Evolutionary conservation across 2,888 invertebrate genomes (phyloP).

Genomic region (Oxystoma pomonae): DNA sequence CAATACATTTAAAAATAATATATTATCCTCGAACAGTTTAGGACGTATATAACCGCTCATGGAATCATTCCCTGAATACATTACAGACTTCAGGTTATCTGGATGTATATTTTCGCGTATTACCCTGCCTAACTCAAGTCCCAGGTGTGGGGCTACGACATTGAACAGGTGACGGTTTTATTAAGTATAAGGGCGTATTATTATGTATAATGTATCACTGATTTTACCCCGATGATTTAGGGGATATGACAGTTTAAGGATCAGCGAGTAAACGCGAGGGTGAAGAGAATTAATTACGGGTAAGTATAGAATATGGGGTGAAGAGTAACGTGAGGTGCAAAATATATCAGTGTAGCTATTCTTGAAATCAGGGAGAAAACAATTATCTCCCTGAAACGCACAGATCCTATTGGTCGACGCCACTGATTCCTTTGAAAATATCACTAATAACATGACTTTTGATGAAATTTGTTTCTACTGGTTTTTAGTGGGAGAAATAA

Average conservation of each 20-base stretch:
- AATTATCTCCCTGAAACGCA: too few relatives aligned
- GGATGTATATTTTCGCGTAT: conserved; percentile 24
- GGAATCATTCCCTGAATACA: conserved; percentile 33
- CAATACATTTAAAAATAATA: too few relatives aligned
- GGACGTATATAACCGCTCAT: conserved; percentile 8
- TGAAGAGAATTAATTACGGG: not conserved
- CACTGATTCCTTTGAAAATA: too few relatives aligned
- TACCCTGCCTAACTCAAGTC: conserved; percentile 22
- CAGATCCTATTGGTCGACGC: too few relatives aligned
- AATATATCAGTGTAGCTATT: too few relatives aligned
- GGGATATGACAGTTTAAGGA: not conserved
- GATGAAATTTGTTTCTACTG: too few relatives aligned
- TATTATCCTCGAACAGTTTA: too few relatives aligned
- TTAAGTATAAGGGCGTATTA: conserved; percentile 26
- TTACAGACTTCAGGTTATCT: conserved; percentile 34
- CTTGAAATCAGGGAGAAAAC: too few relatives aligned
- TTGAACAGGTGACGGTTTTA: conserved; percentile 30
- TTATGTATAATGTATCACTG: not conserved
- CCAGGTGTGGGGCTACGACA: conserved; percentile 31
- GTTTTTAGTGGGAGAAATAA: too few relatives aligned
- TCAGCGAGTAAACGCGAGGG: not conserved
- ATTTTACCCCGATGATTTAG: not conserved
- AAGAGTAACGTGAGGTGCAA: too few relatives aligned
- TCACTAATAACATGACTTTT: too few relatives aligned
- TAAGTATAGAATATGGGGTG: too few relatives aligned